Evolutionary conservation across 2,888 invertebrate species (phyloP).

Genomic region (Dichetophora obliterata): DNA sequence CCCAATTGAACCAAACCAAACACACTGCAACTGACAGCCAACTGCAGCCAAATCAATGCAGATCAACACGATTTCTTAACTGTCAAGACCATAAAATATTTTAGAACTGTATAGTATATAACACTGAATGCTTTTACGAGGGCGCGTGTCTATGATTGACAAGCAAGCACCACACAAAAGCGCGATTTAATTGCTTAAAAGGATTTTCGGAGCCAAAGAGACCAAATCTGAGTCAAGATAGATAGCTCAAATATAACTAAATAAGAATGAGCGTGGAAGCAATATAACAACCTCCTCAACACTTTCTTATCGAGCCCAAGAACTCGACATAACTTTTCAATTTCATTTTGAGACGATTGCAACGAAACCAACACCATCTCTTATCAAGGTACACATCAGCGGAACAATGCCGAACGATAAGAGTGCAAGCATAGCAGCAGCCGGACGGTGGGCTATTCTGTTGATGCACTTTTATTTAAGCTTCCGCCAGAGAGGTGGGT

Average conservation of each 20-base stretch:
- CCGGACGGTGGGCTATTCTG: background rate
- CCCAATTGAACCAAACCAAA: background rate
- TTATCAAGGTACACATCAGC: slow-evolving; percentile 24
- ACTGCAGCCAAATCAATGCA: background rate
- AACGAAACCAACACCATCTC: background rate
- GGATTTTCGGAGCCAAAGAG: background rate
- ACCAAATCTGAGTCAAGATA: background rate
- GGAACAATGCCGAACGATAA: slow-evolving; percentile 1
- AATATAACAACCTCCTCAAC: background rate
- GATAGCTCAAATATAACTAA: background rate
- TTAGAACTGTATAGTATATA: background rate
- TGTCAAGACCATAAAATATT: slow-evolving; percentile 5
- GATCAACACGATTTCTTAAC: slow-evolving; percentile 3
- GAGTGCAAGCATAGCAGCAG: background rate
- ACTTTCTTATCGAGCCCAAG: slow-evolving; percentile 24
- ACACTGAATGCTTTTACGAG: background rate
- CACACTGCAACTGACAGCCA: too few species aligned
- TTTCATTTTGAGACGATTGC: slow-evolving; percentile 21
- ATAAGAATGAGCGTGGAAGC: too few species aligned
- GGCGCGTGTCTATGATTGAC: background rate
- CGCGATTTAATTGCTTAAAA: slow-evolving; percentile 16
- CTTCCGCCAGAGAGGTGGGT: background rate
- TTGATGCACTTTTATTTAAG: background rate
- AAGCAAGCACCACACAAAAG: background rate
- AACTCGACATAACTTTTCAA: slow-evolving; percentile 33